These are phyloP conservation scores for Caenorhabditis brenneri DNA, from an alignment of 1,140 invertebrate genomes.

Conservation along the genomic window DNA sequence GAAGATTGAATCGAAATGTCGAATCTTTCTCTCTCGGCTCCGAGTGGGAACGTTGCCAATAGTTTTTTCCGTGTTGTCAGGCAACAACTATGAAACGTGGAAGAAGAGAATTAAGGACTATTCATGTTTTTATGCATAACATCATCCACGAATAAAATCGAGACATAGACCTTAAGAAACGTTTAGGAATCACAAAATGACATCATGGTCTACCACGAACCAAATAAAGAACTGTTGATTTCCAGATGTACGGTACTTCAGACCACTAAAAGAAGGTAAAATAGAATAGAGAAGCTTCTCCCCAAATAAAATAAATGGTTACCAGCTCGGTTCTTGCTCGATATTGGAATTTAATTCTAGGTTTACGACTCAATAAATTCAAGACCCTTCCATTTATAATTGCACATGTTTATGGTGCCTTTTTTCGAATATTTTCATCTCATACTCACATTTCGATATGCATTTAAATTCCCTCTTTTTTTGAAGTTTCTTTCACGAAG, in stretches of 20 bases:
- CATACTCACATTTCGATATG: background rate
- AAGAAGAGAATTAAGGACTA: background rate
- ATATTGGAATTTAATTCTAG: too few relatives aligned
- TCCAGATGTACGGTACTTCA: too few relatives aligned
- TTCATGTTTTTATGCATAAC: background rate
- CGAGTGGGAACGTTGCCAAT: background rate
- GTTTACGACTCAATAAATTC: too few relatives aligned
- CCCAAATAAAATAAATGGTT: too few relatives aligned
- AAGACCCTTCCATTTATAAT: too few relatives aligned
- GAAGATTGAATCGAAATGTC: background rate
- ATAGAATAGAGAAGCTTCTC: too few relatives aligned
- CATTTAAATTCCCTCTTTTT: background rate
- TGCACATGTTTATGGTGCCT: too few relatives aligned
- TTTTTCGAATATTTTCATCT: background rate
- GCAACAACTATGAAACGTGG: background rate
- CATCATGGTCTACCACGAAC: background rate
- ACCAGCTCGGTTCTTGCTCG: too few relatives aligned
- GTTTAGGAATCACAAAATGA: background rate
- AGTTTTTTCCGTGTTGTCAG: background rate
- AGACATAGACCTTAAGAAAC: too few relatives aligned
- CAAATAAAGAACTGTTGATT: too few relatives aligned
- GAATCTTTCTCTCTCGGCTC: too few relatives aligned
- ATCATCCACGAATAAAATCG: background rate
- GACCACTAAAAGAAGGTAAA: too few relatives aligned
- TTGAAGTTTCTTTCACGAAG: background rate